Conservation (phyloP, 2,113 vertebrate species). For the human (Homo sapiens) region DNA sequence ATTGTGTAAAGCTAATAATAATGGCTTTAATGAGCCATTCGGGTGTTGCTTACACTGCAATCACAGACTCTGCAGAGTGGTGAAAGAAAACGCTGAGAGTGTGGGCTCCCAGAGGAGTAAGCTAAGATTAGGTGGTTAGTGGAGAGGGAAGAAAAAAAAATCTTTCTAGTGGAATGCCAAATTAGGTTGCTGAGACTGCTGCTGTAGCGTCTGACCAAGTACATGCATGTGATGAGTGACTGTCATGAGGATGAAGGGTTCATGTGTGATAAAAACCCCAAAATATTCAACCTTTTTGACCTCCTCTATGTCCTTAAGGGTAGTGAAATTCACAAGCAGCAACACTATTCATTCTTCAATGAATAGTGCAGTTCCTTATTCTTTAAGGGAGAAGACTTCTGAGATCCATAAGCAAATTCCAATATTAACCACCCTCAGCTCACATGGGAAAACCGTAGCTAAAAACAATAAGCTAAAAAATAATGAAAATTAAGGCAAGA, state of each 20-base stretch:
- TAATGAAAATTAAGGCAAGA: background rate
- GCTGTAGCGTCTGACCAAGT: background rate
- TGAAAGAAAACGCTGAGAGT: background rate
- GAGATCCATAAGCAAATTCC: background rate
- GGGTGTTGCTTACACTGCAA: background rate
- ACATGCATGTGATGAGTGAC: background rate
- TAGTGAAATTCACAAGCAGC: background rate
- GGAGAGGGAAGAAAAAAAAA: background rate
- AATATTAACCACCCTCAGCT: background rate
- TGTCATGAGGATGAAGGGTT: background rate
- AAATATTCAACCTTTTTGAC: background rate
- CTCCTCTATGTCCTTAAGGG: background rate
- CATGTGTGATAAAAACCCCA: background rate
- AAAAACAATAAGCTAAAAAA: background rate
- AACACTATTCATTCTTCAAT: background rate
- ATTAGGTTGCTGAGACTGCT: background rate
- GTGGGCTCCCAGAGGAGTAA: background rate
- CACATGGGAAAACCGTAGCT: background rate
- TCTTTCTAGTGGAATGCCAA: background rate
- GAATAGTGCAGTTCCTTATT: background rate
- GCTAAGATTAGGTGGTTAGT: background rate
- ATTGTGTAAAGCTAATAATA: slow-evolving; percentile 19
- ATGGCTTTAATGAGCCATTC: slow-evolving; percentile 4
- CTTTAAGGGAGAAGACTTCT: background rate
- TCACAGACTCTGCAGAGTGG: background rate